Evolutionary conservation across 1,140 invertebrate species (phyloP).

Genomic region (Drosophila lacertosa): DNA sequence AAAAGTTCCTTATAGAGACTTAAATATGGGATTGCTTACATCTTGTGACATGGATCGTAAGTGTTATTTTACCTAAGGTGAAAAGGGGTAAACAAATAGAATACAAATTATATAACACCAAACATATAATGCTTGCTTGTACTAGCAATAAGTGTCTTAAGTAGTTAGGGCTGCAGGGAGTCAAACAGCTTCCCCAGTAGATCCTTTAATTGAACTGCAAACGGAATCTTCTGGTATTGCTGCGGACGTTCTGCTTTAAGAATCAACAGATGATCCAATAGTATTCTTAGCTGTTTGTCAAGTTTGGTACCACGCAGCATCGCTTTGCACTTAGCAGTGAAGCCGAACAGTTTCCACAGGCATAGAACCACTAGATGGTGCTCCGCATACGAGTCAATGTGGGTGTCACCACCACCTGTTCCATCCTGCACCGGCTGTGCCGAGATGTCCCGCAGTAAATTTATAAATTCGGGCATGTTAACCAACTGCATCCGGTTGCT

Average conservation of each 20-base stretch:
- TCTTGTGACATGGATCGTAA: no score
- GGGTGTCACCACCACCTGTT: neutral
- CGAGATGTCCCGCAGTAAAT: conserved; percentile 55
- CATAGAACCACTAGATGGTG: conserved; percentile 54
- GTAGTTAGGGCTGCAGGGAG: neutral
- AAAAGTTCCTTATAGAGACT: neutral
- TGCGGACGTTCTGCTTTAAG: conserved; percentile 13
- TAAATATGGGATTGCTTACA: neutral
- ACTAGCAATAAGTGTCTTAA: neutral
- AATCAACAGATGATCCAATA: conserved; percentile 29
- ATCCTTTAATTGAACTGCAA: conserved; percentile 2
- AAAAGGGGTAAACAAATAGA: neutral
- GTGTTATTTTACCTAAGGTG: neutral
- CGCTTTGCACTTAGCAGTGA: conserved; percentile 62
- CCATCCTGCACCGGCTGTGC: conserved; percentile 13
- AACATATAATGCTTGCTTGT: neutral
- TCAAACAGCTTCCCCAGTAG: neutral
- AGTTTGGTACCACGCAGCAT: conserved; percentile 67
- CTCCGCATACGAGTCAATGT: conserved; percentile 49
- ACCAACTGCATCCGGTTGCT: conserved; percentile 58
- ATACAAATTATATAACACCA: neutral
- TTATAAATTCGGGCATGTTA: conserved; percentile 36
- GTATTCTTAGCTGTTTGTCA: conserved; percentile 32
- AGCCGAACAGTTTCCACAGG: conserved; percentile 72
- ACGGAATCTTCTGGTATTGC: neutral